phyloP scores from a whole-genome alignment of 2,888 invertebrate genomes.

The Drosophila pseudotakahashii region DNA sequence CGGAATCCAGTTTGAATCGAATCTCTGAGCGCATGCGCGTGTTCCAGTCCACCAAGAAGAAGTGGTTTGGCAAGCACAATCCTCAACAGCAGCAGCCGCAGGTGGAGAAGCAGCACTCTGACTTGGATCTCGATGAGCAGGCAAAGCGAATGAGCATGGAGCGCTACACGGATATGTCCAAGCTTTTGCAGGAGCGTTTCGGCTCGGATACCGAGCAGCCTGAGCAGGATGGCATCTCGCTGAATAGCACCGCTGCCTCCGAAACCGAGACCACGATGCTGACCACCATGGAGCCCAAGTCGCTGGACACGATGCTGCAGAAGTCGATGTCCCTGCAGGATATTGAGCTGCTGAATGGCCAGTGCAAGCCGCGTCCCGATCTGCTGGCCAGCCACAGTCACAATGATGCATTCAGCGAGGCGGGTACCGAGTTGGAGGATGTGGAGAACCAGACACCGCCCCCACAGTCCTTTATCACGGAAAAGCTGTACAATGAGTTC shows the following conservation, averaged over 20 bases:
- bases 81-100: slow-evolving; percentile 67
- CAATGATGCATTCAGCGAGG: slow-evolving; percentile 81
- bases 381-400: slow-evolving; percentile 70
- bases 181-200: slow-evolving; percentile 88
- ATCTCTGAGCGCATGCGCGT: slow-evolving; percentile 84
- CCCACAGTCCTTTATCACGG: slow-evolving; percentile 88
- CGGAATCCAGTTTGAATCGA: slow-evolving; percentile 62
- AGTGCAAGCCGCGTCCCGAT: slow-evolving; percentile 81
- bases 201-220: slow-evolving; percentile 82
- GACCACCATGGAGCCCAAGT: slow-evolving; percentile 71
- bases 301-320: slow-evolving; percentile 74
- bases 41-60: slow-evolving; percentile 86
- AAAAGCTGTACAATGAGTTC: slow-evolving; percentile 89
- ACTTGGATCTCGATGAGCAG: slow-evolving; percentile 86
- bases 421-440: slow-evolving; percentile 81
- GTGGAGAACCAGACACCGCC: slow-evolving; percentile 81
- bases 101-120: slow-evolving; percentile 28
- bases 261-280: slow-evolving; percentile 81
- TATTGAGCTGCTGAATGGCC: slow-evolving; percentile 80
- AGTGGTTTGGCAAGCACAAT: slow-evolving; percentile 87
- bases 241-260: slow-evolving; percentile 65
- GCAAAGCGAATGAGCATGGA: slow-evolving; percentile 89
- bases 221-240: slow-evolving; percentile 67
- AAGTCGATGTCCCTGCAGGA: slow-evolving; percentile 84
- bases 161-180: slow-evolving; percentile 90